These are phyloP conservation scores for Alligator sinensis DNA, from an alignment of 2,113 vertebrate genomes.

Conservation along the genomic window DNA sequence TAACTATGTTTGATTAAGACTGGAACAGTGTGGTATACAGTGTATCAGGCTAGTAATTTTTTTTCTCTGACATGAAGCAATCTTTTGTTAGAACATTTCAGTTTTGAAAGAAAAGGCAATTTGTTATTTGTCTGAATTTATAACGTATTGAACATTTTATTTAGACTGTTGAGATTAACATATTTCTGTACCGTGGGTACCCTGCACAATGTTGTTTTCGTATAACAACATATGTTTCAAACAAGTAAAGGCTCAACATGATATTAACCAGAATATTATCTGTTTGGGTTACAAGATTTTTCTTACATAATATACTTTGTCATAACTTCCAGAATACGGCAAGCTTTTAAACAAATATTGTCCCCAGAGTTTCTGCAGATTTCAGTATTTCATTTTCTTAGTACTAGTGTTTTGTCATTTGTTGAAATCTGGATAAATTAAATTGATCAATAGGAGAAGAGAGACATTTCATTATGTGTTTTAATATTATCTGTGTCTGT, in stretches of 20 bases:
- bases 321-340: conserved; percentile 67
- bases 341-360: conserved; percentile 72
- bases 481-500: background rate
- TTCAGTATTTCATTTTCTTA: conserved; percentile 57
- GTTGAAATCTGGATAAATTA: conserved; percentile 30
- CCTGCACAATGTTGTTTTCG: conserved; percentile 41
- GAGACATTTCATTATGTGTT: background rate
- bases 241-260: conserved; percentile 29
- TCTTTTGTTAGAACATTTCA: conserved; percentile 15
- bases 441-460: conserved; percentile 26
- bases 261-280: conserved; percentile 73
- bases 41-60: background rate
- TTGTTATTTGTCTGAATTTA: conserved; percentile 8
- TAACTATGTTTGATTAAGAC: background rate
- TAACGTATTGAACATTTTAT: conserved; percentile 31
- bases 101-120: conserved; percentile 13
- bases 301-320: conserved; percentile 67
- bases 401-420: conserved; percentile 53
- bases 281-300: conserved; percentile 74
- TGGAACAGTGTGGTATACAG: conserved; percentile 8
- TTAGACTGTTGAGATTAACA: conserved; percentile 38
- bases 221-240: conserved; percentile 27
- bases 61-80: conserved; percentile 23
- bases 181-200: conserved; percentile 1
- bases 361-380: conserved; percentile 44